These are phyloP conservation scores for Eilema sororculum DNA, from an alignment of 2,888 invertebrate genomes.

Conservation along the genomic window DNA sequence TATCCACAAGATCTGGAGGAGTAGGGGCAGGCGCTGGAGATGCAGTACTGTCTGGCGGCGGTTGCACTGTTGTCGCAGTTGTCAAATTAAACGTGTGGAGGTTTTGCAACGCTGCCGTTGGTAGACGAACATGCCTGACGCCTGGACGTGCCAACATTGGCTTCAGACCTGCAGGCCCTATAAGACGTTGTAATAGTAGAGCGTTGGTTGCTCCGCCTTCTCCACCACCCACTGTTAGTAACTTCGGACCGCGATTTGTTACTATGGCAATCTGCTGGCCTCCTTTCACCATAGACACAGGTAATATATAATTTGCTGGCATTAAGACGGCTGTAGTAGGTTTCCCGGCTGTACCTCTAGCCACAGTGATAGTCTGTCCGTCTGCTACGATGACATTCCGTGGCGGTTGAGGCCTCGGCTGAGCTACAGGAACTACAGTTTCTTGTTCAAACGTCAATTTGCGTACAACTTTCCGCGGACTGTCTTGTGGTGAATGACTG, in stretches of 20 bases:
- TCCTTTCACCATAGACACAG: slow-evolving; percentile 91
- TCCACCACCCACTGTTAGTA: slow-evolving; percentile 78
- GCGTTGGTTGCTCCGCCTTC: slow-evolving; percentile 88
- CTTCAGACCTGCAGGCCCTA: slow-evolving; percentile 88
- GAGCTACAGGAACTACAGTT: slow-evolving; percentile 61
- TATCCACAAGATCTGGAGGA: slow-evolving; percentile 77
- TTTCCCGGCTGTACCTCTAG: slow-evolving; percentile 87
- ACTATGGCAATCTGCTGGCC: slow-evolving; percentile 91
- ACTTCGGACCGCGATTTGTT: slow-evolving; percentile 89
- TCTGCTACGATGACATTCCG: slow-evolving; percentile 88
- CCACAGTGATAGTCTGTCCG: slow-evolving; percentile 89
- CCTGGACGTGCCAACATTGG: slow-evolving; percentile 85
- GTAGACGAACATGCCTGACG: slow-evolving; percentile 84
- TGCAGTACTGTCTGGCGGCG: slow-evolving; percentile 74
- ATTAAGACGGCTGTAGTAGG: slow-evolving; percentile 90
- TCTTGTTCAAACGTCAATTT: slow-evolving; percentile 84
- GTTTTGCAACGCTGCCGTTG: slow-evolving; percentile 79
- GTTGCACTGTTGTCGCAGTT: slow-evolving; percentile 65
- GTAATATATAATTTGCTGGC: slow-evolving; percentile 91
- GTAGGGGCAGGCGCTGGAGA: slow-evolving; percentile 68
- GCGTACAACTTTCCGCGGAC: slow-evolving; percentile 79
- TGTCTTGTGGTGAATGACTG: slow-evolving; percentile 86
- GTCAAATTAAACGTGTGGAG: slow-evolving; percentile 78
- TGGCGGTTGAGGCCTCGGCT: slow-evolving; percentile 72
- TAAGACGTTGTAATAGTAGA: slow-evolving; percentile 89